Conservation (phyloP, 2,888 invertebrate genomes). For the Hypselothyrea guttata region DNA sequence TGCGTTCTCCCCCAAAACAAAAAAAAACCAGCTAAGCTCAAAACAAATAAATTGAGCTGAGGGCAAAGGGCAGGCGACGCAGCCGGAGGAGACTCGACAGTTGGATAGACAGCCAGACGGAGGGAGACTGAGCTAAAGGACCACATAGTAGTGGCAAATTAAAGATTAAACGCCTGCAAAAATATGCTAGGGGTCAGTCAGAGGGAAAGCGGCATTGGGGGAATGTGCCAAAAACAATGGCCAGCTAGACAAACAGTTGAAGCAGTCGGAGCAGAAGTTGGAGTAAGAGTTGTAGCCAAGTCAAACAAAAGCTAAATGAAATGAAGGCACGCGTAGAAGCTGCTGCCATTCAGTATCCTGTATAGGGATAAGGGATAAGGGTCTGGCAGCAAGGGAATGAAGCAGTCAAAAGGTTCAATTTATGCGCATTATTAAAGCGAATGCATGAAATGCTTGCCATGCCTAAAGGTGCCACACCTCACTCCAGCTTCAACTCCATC, state of each 20-base stretch:
- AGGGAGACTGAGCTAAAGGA: slow-evolving; percentile 2
- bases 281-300: slow-evolving; percentile 32
- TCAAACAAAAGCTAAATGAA: slow-evolving; percentile 73
- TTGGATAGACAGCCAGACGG: slow-evolving; percentile 56
- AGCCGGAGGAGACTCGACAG: slow-evolving; percentile 38
- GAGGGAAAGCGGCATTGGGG: background rate
- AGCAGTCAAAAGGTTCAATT: slow-evolving; percentile 75
- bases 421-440: slow-evolving; percentile 77
- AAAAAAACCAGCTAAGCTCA: slow-evolving; percentile 63
- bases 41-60: slow-evolving; percentile 67
- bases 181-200: slow-evolving; percentile 62
- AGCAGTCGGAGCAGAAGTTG: slow-evolving; percentile 3
- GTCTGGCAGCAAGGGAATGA: slow-evolving; percentile 44
- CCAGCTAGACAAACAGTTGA: slow-evolving; percentile 51
- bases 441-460: slow-evolving; percentile 68
- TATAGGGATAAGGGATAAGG: background rate
- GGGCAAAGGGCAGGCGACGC: slow-evolving; percentile 10
- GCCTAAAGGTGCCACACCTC: slow-evolving; percentile 40
- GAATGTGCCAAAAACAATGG: slow-evolving; percentile 56
- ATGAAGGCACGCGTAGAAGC: slow-evolving; percentile 56
- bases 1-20: slow-evolving; percentile 33
- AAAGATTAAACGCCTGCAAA: slow-evolving; percentile 70
- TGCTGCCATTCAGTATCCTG: slow-evolving; percentile 8
- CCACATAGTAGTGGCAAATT: slow-evolving; percentile 65
- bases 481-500: no score